A percentile compares a stretch with the other conserved stretches of the same genome.
These are phyloP conservation scores for Oryzias melastigma DNA, from an alignment of 2,113 vertebrate species.

Conservation along the genomic window DNA sequence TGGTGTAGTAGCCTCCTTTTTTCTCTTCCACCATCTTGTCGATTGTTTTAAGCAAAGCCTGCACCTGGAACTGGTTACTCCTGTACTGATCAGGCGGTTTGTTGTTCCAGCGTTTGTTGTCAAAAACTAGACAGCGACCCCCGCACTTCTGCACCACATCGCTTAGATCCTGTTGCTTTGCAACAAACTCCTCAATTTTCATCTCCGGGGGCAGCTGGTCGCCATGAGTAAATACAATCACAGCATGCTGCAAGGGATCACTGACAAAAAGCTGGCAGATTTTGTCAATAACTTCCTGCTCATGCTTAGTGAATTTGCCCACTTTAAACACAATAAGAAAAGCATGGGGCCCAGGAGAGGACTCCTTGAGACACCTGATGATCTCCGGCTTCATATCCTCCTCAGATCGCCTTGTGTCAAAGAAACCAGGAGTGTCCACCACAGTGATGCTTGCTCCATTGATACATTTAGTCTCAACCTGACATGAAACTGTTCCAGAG, in stretches of 20 bases:
- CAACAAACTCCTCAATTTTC: slow-evolving; percentile 1
- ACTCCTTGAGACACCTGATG: slow-evolving; percentile 13
- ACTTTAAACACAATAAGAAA: slow-evolving; percentile 45
- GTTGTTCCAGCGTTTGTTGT: slow-evolving; percentile 23
- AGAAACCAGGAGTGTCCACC: slow-evolving; percentile 12
- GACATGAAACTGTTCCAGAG: background rate
- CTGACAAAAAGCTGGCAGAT: slow-evolving; percentile 11
- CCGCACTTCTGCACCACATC: slow-evolving; percentile 14
- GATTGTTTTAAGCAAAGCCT: slow-evolving; percentile 10
- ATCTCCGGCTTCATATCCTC: slow-evolving; percentile 14
- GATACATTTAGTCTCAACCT: background rate
- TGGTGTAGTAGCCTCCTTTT: slow-evolving; percentile 13
- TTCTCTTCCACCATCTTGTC: background rate
- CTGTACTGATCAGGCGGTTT: slow-evolving; percentile 1
- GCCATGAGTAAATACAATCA: no score
- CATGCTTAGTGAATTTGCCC: slow-evolving; percentile 8
- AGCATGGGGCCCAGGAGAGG: slow-evolving; percentile 28
- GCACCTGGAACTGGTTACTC: slow-evolving; percentile 26
- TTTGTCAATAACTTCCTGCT: background rate
- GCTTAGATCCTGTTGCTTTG: background rate
- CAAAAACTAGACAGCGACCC: slow-evolving; percentile 4
- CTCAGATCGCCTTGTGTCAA: background rate
- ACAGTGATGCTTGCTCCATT: fast-evolving
- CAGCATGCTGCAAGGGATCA: slow-evolving; percentile 1
- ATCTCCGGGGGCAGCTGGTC: background rate